phyloP scores from a whole-genome alignment of 1,140 invertebrate genomes.

The Phymorhynchus buccinoides region DNA sequence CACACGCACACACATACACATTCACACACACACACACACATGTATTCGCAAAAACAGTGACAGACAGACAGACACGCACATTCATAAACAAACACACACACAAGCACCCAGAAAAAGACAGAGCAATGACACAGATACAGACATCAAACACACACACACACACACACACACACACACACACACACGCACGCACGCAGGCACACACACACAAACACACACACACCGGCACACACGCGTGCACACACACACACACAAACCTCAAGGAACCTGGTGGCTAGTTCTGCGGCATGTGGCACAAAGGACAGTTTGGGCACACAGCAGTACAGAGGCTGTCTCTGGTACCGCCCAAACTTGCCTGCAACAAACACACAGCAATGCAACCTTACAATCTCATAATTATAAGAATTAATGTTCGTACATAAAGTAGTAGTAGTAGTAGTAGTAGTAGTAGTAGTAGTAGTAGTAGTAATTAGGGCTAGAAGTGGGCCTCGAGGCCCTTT shows the following conservation, averaged over 20 bases:
- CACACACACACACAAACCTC: conserved; percentile 72
- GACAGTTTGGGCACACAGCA: conserved; percentile 90
- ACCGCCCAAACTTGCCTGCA: conserved; percentile 84
- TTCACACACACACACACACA: too few relatives aligned
- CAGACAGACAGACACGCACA: background rate
- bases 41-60: too few relatives aligned
- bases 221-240: conserved; percentile 24
- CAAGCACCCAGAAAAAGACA: background rate
- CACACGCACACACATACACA: too few relatives aligned
- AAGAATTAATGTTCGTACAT: too few relatives aligned
- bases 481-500: too few relatives aligned
- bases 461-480: too few relatives aligned
- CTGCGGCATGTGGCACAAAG: conserved; percentile 89
- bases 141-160: conserved; percentile 13
- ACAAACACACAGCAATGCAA: background rate
- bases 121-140: too few relatives aligned
- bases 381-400: background rate
- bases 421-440: too few relatives aligned
- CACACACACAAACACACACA: conserved; percentile 17
- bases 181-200: background rate
- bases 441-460: too few relatives aligned
- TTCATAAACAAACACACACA: background rate
- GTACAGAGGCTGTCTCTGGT: conserved; percentile 85
- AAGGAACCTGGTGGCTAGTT: conserved; percentile 87
- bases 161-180: background rate